Base-by-base conservation (phyloP, 2,797 vertebrate genomes). In the Tolypeutes matacus region DNA sequence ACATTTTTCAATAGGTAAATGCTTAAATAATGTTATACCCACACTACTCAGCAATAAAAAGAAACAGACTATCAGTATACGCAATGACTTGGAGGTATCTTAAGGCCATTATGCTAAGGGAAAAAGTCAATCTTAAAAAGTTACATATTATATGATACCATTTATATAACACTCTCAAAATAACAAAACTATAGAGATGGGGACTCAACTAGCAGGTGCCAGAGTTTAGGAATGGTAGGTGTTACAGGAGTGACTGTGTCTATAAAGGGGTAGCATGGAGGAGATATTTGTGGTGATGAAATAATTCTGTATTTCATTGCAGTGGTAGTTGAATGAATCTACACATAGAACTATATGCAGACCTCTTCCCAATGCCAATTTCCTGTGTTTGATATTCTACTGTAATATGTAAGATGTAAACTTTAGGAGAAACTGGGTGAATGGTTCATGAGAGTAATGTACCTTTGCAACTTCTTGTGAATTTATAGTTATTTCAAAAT, bases 401-500 rank as follows among this genome's bases (percentile, higher is more conserved):
- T 88, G 70, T 20, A 17, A 70, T 70, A 80, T 3, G 4, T n/a
- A 88, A 93, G 85, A 73, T 46, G 31, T 29, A 58, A 94, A 84
- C 53, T 62, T 0, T 82, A 18, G 42, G 78, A 56, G 42, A 85
- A 83, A 29, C 23, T 60, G 23, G 4, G 3, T n/a, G 42, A 67
- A 53, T 4, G 3, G 7, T 34, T 27, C 6, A 34, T 25, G 65
- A 69, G 49, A n/a, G 27, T 1, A 46, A 46, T 64, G 17, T 76
- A 5, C 23, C 12, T 85, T 65, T 39, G 69, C 17, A 72, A 88
- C 77, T n/a, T 62, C 29, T 25, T 56, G 6, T 82, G 65, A 62
- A 27, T 56, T 17, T 77, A 15, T 36, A 82, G 82, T 39, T 69
- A n/a, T 86, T 86, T 83, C 70, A 83, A 86, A 86, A 78, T 53